Base-by-base conservation (phyloP, 92 coral and sea anemone genomes). In the Isaurus tuberculatus region DNA sequence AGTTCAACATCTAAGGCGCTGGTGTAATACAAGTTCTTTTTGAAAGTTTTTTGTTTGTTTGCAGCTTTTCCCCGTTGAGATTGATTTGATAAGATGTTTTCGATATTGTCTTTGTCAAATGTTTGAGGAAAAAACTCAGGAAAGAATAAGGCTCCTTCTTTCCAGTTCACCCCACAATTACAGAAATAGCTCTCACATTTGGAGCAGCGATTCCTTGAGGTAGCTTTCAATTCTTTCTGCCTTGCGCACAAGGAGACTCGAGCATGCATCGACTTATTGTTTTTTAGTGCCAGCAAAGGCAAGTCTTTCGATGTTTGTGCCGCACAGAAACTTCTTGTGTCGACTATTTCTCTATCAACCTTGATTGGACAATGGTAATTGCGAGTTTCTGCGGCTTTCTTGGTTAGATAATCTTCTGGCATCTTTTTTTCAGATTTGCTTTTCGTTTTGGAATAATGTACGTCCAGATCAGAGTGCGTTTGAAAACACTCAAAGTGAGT, bases 111-210 rank as follows among this genome's bases (percentile, higher is more conserved):
- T 4, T 77, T 67, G 68, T 77, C 60, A n/a, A 25, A 25, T 58
- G 67, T 77, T 60, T 33, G 82, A 58, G 82, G 82, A 32, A 77
- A 77, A 40, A 23, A 77, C 20, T 77, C 82, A 32, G 82, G 82
- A 11, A 77, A 77, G 29, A 77, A 20, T 22, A 23, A n/a, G 2
- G 70, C 53, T 0, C 82, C 82, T 32, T 77, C 82, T 25, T 60
- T 36, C 69, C 69, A 77, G 23, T 77, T 77, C 70, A 77, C 20
- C 11, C 48, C 69, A 34, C 82, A 77, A 15, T 58, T 77, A 13
- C 69, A 77, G 34, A 77, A 32, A 77, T 34, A 33, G 31, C 5
- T 58, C 5, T 57, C 31, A 23, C 82, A 57, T 15, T 34, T 60
- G 8, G 82, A n/a, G 49, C 82, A 77, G 17, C 34, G 49, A 4